phyloP scores from a whole-genome alignment of 1,140 invertebrate genomes.

The Marisa cornuarietis region DNA sequence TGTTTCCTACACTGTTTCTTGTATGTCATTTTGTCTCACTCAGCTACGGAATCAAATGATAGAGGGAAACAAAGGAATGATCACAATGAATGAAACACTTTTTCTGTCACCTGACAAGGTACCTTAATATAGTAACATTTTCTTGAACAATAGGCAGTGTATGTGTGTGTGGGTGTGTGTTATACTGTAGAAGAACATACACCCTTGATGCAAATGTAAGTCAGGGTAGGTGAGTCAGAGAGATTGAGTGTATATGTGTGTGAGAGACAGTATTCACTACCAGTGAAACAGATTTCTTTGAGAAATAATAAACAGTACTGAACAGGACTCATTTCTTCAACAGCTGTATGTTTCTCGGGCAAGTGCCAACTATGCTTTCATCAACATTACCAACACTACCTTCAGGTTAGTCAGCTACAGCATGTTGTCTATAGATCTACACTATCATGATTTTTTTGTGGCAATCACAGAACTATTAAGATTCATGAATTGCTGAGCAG shows the following conservation, averaged over 20 bases:
- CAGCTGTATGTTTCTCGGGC: slow-evolving; percentile 43
- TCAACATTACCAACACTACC: slow-evolving; percentile 40
- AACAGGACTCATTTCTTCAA: slow-evolving; percentile 1
- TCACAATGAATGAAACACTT: slow-evolving; percentile 38
- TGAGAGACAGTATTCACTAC: too few relatives aligned
- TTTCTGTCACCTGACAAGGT: slow-evolving; percentile 52
- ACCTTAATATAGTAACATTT: background rate
- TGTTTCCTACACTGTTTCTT: background rate
- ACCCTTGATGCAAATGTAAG: too few relatives aligned
- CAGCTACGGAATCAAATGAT: slow-evolving; percentile 62
- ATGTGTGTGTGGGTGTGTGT: too few relatives aligned
- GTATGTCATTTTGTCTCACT: slow-evolving; percentile 26
- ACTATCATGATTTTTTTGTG: too few relatives aligned
- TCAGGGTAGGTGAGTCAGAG: too few relatives aligned
- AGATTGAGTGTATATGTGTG: too few relatives aligned
- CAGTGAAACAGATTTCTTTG: too few relatives aligned
- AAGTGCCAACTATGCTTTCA: slow-evolving; percentile 41
- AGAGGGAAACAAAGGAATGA: slow-evolving; percentile 35
- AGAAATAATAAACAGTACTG: too few relatives aligned
- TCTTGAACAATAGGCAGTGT: too few relatives aligned
- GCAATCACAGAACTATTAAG: too few relatives aligned
- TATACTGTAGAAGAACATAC: too few relatives aligned
- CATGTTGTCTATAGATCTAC: background rate
- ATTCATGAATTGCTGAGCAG: too few relatives aligned
- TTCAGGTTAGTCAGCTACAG: slow-evolving; percentile 42